Evolutionary conservation across 2,888 invertebrate species (phyloP), one percentile per base, ranked within the genome.

Genomic region (Lasioglossum zephyrum): DNA sequence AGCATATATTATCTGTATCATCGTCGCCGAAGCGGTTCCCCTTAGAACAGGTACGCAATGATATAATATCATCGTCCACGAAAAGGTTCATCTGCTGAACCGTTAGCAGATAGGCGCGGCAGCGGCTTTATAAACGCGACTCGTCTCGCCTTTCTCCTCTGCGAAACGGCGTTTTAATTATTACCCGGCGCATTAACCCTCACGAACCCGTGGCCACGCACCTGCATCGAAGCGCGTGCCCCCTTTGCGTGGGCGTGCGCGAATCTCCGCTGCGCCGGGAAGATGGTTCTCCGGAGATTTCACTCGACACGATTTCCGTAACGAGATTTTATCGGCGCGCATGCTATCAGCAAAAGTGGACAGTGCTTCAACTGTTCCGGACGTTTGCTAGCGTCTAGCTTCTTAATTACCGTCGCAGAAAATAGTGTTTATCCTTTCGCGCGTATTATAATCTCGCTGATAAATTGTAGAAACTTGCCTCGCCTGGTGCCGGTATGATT

Each of bases 121-220:
- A 76, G 79, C 73, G 85, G 16, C 76, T 90, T 86, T 84, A 88
- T 79, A 85, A 89, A 84, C 90, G 84, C 80, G 80, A 63, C 82
- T 76, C 86, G 81, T 89, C 86, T 85, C 82, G 81, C 88, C 87
- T 91, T 90, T 89, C 91, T 89, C 89, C 83, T 81, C 73, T 76
- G 79, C 79, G 86, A 90, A 91, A 91, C 84, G 87, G 91, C 91
- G 91, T 91, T 92, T 92, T 91, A 91, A 91, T 91, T 91, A 91
- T 91, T 91, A 88, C 89, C 81, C 86, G 86, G 87, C 91, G 87
- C 89, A 85, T 91, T 91, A 91, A 91, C 91, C 91, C 90, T 80
- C 70, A 82, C 89, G 88, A 90, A 89, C 90, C 80, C 88, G 87
- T 77, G 77, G 82, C 77, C 86, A 88, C 85, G 90, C 91, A 90